Percentiles rank a stretch among this genome's conserved stretches.
These are phyloP conservation scores for Copidosoma floridanum DNA, from an alignment of 1,140 invertebrate species.

Conservation along the genomic window DNA sequence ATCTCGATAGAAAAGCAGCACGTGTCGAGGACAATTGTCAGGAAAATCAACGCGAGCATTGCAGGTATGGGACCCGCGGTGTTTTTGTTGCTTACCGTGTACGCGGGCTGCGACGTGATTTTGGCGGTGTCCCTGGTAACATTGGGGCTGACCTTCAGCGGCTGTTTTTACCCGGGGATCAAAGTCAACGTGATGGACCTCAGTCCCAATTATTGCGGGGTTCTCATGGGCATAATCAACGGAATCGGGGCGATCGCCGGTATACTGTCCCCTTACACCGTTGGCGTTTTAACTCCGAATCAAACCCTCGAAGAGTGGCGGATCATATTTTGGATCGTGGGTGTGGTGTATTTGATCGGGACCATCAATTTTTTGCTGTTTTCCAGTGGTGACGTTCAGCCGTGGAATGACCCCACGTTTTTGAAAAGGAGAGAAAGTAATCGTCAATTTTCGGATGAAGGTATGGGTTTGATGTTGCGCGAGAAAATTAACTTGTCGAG, in stretches of 20 bases:
- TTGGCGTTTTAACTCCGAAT: conserved; percentile 59
- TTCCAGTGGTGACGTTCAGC: conserved; percentile 21
- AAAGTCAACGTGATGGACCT: conserved; percentile 70
- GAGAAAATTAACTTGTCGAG: background rate
- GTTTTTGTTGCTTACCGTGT: conserved; percentile 3
- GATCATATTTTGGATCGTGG: conserved; percentile 18
- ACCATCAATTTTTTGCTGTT: background rate
- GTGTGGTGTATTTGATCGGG: background rate
- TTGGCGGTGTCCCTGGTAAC: conserved; percentile 65
- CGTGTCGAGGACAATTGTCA: conserved; percentile 55
- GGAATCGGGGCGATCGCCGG: conserved; percentile 63
- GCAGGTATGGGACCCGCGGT: background rate
- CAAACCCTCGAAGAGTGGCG: conserved; percentile 20
- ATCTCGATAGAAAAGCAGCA: conserved; percentile 56
- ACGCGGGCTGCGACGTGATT: conserved; percentile 8
- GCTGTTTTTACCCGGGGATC: conserved; percentile 70
- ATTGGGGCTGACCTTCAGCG: conserved; percentile 69
- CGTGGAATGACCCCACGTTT: conserved; percentile 14
- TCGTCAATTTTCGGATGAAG: background rate
- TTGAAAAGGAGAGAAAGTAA: background rate
- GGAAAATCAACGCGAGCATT: conserved; percentile 32
- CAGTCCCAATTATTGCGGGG: conserved; percentile 69
- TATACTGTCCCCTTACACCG: conserved; percentile 67
- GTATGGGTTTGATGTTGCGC: background rate
- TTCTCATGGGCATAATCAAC: conserved; percentile 65